Percentiles rank a stretch among this genome's conserved stretches.
phyloP scores from a whole-genome alignment of 2,113 vertebrate species.

The Cygnus buccinator region DNA sequence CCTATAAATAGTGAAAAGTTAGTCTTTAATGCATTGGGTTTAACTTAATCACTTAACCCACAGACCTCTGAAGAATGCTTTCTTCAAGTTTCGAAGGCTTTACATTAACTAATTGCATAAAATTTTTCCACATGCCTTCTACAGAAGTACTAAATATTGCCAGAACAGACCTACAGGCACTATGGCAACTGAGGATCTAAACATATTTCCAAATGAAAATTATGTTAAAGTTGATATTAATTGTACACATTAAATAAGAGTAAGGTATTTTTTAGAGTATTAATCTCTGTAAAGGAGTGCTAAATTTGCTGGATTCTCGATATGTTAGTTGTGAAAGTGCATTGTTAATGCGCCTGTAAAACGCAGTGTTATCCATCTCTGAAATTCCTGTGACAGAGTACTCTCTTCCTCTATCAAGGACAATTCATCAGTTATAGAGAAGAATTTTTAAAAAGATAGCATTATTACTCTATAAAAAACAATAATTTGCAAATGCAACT shows the following conservation, averaged over 20 bases:
- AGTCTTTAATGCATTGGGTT: background rate
- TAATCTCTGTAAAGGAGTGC: background rate
- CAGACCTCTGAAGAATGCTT: background rate
- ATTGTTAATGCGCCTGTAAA: background rate
- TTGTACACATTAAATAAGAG: background rate
- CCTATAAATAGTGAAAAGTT: rapidly evolving
- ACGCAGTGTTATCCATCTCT: rapidly evolving
- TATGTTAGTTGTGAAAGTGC: background rate
- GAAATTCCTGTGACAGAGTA: background rate
- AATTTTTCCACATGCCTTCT: background rate
- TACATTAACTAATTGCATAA: background rate
- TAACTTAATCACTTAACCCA: background rate
- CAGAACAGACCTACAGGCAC: rapidly evolving
- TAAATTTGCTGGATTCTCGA: background rate
- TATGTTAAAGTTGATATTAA: background rate
- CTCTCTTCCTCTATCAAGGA: background rate
- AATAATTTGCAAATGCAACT: background rate
- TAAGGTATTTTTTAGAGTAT: background rate
- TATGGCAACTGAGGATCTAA: background rate
- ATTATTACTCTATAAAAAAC: background rate
- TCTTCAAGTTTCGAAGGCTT: background rate
- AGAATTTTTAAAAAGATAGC: background rate
- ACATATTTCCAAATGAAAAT: background rate
- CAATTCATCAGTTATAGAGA: background rate
- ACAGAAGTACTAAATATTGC: background rate